Conservation (phyloP, 64 coral and sea anemone genomes). For the Montipora foliosa region DNA sequence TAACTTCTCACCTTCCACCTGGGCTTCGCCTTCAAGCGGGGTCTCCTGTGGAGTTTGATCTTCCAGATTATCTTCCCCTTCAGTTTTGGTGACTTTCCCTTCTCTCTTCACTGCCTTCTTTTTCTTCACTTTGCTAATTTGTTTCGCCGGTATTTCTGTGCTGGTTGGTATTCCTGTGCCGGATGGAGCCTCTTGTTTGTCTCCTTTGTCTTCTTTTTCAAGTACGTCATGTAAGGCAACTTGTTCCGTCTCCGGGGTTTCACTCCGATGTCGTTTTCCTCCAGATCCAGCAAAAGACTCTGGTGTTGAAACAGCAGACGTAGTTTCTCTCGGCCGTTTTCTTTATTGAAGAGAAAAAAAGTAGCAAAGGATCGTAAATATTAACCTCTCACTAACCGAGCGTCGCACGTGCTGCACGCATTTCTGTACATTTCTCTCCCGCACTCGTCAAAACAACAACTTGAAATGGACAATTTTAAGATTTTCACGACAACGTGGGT, state of each 20-base stretch:
- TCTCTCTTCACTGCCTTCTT: constrained; percentile 86
- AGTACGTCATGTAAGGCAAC: constrained; percentile 11
- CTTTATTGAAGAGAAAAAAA: constrained; percentile 20
- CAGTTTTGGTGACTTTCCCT: constrained; percentile 62
- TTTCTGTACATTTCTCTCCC: too few relatives aligned
- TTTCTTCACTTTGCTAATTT: constrained; percentile 83
- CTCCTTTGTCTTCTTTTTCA: constrained; percentile 5
- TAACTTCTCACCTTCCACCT: constrained; percentile 41
- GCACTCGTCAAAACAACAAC: too few relatives aligned
- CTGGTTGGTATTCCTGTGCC: constrained; percentile 24
- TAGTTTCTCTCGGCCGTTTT: constrained; percentile 67
- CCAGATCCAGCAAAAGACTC: constrained; percentile 75
- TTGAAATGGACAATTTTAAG: too few relatives aligned
- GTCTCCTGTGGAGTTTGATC: constrained; percentile 35
- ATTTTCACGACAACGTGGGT: too few relatives aligned
- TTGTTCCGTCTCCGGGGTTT: constrained; percentile 38
- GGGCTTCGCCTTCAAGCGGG: neutral
- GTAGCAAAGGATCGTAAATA: too few relatives aligned
- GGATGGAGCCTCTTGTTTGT: neutral
- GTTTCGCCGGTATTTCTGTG: constrained; percentile 41
- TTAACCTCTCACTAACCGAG: too few relatives aligned
- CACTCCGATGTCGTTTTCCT: constrained; percentile 73
- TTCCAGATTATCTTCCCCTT: constrained; percentile 23
- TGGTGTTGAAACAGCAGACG: constrained; percentile 32
- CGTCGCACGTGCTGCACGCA: too few relatives aligned